These are phyloP conservation scores for Sebastes matsubarae DNA, from an alignment of 2,797 vertebrate species.

Conservation along the genomic window DNA sequence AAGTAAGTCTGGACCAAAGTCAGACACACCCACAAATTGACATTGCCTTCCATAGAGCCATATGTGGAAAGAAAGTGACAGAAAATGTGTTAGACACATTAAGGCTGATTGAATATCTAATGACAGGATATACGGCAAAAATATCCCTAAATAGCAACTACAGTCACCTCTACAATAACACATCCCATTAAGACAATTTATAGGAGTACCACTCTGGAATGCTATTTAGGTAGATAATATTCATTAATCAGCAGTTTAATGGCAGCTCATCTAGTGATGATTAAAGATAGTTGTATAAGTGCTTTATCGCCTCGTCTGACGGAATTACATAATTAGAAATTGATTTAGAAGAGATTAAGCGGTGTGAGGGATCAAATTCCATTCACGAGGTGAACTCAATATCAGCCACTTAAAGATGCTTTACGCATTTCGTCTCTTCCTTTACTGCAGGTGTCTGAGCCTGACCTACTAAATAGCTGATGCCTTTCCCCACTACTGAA, in stretches of 20 bases:
- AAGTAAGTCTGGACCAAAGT: not conserved
- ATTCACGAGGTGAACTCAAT: slow-evolving; percentile 44
- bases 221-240: not conserved
- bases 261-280: slow-evolving; percentile 15
- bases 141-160: slow-evolving; percentile 5
- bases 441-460: slow-evolving; percentile 50
- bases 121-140: slow-evolving; percentile 20
- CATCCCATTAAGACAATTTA: slow-evolving; percentile 27
- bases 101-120: slow-evolving; percentile 7
- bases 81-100: slow-evolving; percentile 23
- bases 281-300: slow-evolving; percentile 35
- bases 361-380: slow-evolving; percentile 27
- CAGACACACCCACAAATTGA: not conserved
- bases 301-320: slow-evolving; percentile 7
- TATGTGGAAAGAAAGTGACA: not conserved
- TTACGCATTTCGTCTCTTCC: slow-evolving; percentile 34
- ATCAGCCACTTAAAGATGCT: slow-evolving; percentile 47
- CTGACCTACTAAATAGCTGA: slow-evolving; percentile 36
- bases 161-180: not conserved
- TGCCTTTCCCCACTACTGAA: slow-evolving; percentile 33
- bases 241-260: slow-evolving; percentile 51
- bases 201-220: not conserved
- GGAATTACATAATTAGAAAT: slow-evolving; percentile 1
- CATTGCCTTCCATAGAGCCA: not conserved
- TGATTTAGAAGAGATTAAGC: slow-evolving; percentile 15